phyloP scores from a whole-genome alignment of 2,888 invertebrate genomes.

The Drosophila percnosoma region DNA sequence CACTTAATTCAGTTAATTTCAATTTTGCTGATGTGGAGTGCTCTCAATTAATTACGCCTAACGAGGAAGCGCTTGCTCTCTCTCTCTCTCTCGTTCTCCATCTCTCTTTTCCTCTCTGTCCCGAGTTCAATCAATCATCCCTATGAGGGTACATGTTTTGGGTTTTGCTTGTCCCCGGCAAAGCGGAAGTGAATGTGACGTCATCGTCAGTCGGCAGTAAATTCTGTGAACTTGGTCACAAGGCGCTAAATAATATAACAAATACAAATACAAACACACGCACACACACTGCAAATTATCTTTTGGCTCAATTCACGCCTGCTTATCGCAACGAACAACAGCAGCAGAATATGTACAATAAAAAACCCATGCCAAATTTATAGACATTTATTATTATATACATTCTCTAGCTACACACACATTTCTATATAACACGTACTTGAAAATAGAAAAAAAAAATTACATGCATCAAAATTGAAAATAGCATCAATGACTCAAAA shows the following conservation, averaged over 20 bases:
- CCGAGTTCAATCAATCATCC: constrained; percentile 20
- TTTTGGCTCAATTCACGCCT: constrained; percentile 60
- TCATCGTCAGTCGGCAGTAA: constrained; percentile 28
- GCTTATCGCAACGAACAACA: constrained; percentile 47
- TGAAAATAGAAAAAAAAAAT: background rate
- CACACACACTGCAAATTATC: constrained; percentile 50
- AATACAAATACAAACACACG: constrained; percentile 13
- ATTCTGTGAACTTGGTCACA: constrained; percentile 32
- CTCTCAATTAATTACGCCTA: constrained; percentile 58
- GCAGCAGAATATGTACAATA: background rate
- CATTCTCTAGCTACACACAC: background rate
- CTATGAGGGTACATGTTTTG: constrained; percentile 20
- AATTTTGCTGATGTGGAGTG: constrained; percentile 23
- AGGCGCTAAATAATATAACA: constrained; percentile 31
- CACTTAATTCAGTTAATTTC: constrained; percentile 71
- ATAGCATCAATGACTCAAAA: constrained; percentile 51
- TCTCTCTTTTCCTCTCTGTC: background rate
- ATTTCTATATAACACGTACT: background rate
- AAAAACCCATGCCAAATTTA: constrained; percentile 28
- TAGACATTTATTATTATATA: constrained; percentile 1
- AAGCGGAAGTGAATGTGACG: constrained; percentile 49
- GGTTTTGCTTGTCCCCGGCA: constrained; percentile 2
- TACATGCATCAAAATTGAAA: constrained; percentile 45
- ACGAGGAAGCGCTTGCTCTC: background rate
- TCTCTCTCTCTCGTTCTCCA: too few species aligned